phyloP scores from a whole-genome alignment of 2,888 invertebrate species.

The Caenorhabditis zanzibari region DNA sequence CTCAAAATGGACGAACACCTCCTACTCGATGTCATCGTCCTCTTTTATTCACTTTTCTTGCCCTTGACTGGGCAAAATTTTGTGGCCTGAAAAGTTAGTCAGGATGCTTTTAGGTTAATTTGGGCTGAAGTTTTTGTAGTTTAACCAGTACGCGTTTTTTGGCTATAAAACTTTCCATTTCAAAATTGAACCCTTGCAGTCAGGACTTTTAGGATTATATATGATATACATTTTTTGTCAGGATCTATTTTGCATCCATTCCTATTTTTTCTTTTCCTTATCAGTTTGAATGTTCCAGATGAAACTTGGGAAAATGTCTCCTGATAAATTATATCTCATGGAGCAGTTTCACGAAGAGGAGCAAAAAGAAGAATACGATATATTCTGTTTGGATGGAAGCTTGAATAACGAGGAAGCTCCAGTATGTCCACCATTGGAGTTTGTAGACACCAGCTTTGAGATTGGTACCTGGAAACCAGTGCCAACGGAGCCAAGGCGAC shows the following conservation, averaged over 20 bases:
- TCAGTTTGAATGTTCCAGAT: neutral
- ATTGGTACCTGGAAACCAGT: slow-evolving; percentile 30
- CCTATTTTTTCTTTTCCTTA: neutral
- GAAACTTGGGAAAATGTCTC: neutral
- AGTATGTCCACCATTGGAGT: neutral
- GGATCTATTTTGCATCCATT: too few relatives aligned
- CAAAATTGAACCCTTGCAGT: too few relatives aligned
- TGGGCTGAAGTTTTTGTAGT: too few relatives aligned
- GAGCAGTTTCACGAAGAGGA: neutral
- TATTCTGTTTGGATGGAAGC: too few relatives aligned
- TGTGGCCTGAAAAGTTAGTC: neutral
- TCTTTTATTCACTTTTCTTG: neutral
- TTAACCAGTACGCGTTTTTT: too few relatives aligned
- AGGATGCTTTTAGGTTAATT: neutral
- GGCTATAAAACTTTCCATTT: too few relatives aligned
- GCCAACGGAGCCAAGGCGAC: neutral
- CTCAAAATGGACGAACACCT: slow-evolving; percentile 10
- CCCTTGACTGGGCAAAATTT: slow-evolving; percentile 2
- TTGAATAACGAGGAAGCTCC: neutral
- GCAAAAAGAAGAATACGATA: neutral
- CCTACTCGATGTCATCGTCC: slow-evolving; percentile 7
- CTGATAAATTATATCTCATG: neutral
- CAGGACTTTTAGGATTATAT: too few relatives aligned
- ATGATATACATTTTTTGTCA: too few relatives aligned
- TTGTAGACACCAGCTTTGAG: slow-evolving; percentile 17